phyloP scores from a whole-genome alignment of 2,888 invertebrate genomes.

The Acleris sparsana region DNA sequence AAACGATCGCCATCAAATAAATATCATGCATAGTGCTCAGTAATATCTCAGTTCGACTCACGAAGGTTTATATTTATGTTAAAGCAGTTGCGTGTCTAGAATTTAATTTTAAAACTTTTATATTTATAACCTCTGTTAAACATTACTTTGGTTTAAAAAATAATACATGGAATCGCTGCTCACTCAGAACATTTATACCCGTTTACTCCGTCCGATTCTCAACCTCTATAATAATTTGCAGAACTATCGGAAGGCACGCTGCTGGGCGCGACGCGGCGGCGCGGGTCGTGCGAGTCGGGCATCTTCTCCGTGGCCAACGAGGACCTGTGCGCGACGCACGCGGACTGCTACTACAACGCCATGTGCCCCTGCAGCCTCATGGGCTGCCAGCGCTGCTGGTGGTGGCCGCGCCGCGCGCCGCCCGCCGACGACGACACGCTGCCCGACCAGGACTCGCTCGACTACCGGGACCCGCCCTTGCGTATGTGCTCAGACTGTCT shows the following conservation, averaged over 20 bases:
- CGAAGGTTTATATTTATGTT: no score
- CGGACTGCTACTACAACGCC: slow-evolving; percentile 57
- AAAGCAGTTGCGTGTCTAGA: no score
- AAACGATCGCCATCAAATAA: no score
- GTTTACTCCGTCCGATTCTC: background rate
- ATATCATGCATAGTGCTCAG: no score
- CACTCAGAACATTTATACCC: no score
- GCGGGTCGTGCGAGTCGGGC: slow-evolving; percentile 94
- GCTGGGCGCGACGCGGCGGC: slow-evolving; percentile 80
- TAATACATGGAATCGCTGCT: no score
- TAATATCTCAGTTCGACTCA: no score
- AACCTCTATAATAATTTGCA: background rate
- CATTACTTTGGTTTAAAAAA: no score
- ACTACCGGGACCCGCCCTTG: slow-evolving; percentile 40
- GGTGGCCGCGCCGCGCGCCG: slow-evolving; percentile 60
- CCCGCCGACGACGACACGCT: slow-evolving; percentile 35
- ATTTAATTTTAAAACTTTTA: no score
- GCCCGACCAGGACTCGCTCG: slow-evolving; percentile 41
- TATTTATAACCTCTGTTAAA: no score
- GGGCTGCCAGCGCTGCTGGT: slow-evolving; percentile 75
- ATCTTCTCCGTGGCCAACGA: slow-evolving; percentile 95
- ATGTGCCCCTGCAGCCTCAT: slow-evolving; percentile 74
- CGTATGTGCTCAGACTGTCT: slow-evolving; percentile 49
- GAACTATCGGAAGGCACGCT: slow-evolving; percentile 46
- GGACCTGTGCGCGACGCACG: slow-evolving; percentile 83